These are phyloP conservation scores for Euborellia annulipes DNA, from an alignment of 1,140 invertebrate species.

Conservation along the genomic window DNA sequence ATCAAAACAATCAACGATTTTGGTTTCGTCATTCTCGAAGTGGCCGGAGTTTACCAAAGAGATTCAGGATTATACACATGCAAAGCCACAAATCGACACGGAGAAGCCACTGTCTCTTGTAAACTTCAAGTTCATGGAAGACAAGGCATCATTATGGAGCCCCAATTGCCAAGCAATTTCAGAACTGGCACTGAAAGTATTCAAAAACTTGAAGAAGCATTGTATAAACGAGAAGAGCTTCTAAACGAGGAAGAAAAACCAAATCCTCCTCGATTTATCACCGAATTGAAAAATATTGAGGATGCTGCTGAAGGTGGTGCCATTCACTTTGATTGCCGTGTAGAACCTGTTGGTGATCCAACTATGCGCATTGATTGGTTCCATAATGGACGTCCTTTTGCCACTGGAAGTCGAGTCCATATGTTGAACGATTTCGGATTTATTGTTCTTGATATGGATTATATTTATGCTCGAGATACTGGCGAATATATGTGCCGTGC, in stretches of 20 bases:
- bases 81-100: constrained; percentile 78
- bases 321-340: constrained; percentile 80
- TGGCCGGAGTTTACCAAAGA: constrained; percentile 70
- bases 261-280: constrained; percentile 69
- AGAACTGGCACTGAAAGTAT: constrained; percentile 73
- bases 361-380: constrained; percentile 89
- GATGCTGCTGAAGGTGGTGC: constrained; percentile 74
- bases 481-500: constrained; percentile 76
- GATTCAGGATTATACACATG: constrained; percentile 83
- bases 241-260: constrained; percentile 65
- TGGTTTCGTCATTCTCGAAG: constrained; percentile 83
- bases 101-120: constrained; percentile 73
- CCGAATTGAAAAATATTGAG: constrained; percentile 63
- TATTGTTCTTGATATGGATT: constrained; percentile 73
- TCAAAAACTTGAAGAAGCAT: constrained; percentile 73
- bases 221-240: constrained; percentile 76
- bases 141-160: constrained; percentile 76
- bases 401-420: constrained; percentile 74
- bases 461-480: constrained; percentile 66
- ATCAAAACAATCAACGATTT: constrained; percentile 88
- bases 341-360: constrained; percentile 72
- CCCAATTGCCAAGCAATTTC: constrained; percentile 76
- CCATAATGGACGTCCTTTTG: constrained; percentile 77
- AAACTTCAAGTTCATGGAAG: constrained; percentile 69
- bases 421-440: constrained; percentile 89